Percentiles rank a stretch among this genome's conserved stretches.
Evolutionary conservation across 2,797 vertebrate genomes (phyloP).

Genomic region (Orientallactaga sibirica): DNA sequence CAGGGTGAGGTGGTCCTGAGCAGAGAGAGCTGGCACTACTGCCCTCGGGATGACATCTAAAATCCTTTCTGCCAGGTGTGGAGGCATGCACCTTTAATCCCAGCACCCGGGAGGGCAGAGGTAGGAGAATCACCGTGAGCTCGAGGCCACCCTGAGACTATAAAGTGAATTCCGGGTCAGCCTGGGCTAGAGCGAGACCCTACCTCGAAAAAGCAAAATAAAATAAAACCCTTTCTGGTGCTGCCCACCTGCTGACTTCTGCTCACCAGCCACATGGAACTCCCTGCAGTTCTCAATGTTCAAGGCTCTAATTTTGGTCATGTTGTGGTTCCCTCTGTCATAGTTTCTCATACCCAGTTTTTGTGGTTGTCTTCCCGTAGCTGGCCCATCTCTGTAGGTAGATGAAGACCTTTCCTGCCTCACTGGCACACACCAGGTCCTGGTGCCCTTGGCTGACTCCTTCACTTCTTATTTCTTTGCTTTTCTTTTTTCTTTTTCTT

Average conservation of each 20-base stretch:
- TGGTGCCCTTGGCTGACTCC: fast-evolving
- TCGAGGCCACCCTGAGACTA: too few species aligned
- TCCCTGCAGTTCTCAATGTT: not conserved
- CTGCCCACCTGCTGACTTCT: not conserved
- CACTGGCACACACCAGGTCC: not conserved
- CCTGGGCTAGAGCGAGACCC: too few species aligned
- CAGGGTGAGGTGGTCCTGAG: not conserved
- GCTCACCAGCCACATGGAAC: not conserved
- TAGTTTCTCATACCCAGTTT: not conserved
- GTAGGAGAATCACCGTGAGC: too few species aligned
- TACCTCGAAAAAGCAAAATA: too few species aligned
- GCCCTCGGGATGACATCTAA: not conserved
- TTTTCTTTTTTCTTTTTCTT: too few species aligned
- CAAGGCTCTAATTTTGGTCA: not conserved
- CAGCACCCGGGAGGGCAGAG: too few species aligned
- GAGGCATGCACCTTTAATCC: too few species aligned
- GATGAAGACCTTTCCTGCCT: fast-evolving
- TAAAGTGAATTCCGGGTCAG: too few species aligned
- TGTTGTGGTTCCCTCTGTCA: not conserved
- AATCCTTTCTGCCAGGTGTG: not conserved
- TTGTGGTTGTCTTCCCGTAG: not conserved
- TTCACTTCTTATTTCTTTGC: not conserved
- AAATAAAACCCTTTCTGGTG: not conserved
- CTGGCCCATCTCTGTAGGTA: not conserved
- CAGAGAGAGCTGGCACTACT: fast-evolving